Conservation (phyloP, 35 echinoderm and acorn worm species). For the Heliocidaris tuberculata region DNA sequence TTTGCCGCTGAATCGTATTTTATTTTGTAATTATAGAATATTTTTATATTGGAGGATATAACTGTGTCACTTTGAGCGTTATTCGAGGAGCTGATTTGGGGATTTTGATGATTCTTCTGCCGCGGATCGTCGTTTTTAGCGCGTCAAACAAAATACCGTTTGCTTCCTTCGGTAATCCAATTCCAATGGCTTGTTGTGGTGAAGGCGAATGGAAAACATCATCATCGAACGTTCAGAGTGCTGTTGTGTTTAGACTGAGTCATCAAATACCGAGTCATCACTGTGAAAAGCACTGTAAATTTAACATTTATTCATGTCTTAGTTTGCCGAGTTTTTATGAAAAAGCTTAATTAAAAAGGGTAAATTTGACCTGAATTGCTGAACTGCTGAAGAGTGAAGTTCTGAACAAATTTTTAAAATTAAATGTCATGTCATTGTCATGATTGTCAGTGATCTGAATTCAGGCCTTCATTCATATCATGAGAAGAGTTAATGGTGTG, state of each 20-base stretch:
- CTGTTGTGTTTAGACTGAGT: constrained; percentile 25
- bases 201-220: constrained; percentile 15
- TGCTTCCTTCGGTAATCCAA: constrained; percentile 23
- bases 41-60: not conserved
- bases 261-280: constrained; percentile 20
- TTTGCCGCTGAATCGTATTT: not conserved
- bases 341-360: too few species aligned
- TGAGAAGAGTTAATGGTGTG: too few species aligned
- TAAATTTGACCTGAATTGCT: too few species aligned
- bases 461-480: too few species aligned
- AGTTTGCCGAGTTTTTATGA: not conserved
- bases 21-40: not conserved
- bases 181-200: constrained; percentile 45
- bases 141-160: not conserved
- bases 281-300: constrained; percentile 59
- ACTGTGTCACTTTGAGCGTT: not conserved
- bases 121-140: not conserved
- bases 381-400: too few species aligned
- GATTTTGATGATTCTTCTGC: not conserved
- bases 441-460: too few species aligned
- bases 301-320: constrained; percentile 16
- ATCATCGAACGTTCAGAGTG: not conserved
- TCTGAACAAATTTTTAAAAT: too few species aligned
- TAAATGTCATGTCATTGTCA: too few species aligned
- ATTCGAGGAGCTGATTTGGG: not conserved